Evolutionary conservation across 2,797 vertebrate species (phyloP).

Genomic region (Natrix natrix): DNA sequence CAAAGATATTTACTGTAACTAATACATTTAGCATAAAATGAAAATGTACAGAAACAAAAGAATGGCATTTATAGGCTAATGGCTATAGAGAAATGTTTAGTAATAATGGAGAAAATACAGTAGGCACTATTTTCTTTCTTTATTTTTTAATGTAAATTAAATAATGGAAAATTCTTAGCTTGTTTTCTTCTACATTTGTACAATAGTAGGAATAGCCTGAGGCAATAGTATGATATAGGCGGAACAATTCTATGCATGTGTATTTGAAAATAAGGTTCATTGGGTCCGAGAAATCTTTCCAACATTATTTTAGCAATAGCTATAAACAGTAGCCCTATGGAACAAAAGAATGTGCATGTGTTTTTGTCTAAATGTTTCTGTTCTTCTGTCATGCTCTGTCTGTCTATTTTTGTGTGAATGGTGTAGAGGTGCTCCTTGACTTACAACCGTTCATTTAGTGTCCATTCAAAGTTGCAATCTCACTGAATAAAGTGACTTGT

Average conservation of each 20-base stretch:
- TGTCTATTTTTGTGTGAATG: neutral
- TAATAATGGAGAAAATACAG: conserved; percentile 4
- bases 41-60: conserved; percentile 14
- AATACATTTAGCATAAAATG: conserved; percentile 11
- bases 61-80: conserved; percentile 15
- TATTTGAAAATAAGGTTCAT: neutral
- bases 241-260: neutral
- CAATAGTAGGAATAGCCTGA: neutral
- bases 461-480: neutral
- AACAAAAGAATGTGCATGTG: neutral
- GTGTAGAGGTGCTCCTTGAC: neutral
- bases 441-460: neutral
- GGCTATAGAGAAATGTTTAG: conserved; percentile 8
- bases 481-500: neutral
- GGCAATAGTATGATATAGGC: neutral
- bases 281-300: neutral
- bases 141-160: conserved; percentile 1
- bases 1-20: conserved; percentile 14
- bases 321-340: neutral
- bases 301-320: neutral
- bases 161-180: conserved; percentile 6
- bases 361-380: neutral
- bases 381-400: neutral
- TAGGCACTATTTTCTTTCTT: neutral
- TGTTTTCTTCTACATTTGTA: neutral